A percentile compares a stretch with the other conserved stretches of the same genome.
Evolutionary conservation across 1,140 invertebrate species (phyloP).

Genomic region (Cyphomyrmex costatus): DNA sequence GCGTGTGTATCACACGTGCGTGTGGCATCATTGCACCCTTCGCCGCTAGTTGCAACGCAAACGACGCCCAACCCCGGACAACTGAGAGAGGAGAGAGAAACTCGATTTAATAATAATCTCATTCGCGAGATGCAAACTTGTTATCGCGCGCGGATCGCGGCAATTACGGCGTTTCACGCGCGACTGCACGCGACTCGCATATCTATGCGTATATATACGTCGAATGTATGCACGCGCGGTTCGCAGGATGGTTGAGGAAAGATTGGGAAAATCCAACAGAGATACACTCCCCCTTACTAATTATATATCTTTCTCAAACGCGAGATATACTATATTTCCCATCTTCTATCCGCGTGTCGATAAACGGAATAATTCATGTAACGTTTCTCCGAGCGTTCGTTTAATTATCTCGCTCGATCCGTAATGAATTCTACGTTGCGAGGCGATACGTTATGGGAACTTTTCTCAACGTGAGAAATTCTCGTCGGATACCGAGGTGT

Average conservation of each 20-base stretch:
- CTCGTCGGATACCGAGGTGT: not conserved
- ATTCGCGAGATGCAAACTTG: slow-evolving; percentile 35
- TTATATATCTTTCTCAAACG: not conserved
- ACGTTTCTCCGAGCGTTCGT: not conserved
- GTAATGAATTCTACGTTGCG: not conserved
- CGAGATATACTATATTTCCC: not conserved
- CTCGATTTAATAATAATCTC: slow-evolving; percentile 57
- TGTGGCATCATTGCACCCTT: not conserved
- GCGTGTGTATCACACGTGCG: not conserved
- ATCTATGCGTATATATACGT: not conserved
- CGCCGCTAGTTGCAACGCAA: not conserved
- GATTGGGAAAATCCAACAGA: not conserved
- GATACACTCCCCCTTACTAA: not conserved
- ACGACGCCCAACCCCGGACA: too few species aligned
- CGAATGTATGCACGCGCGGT: not conserved
- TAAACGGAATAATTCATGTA: not conserved
- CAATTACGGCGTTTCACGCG: slow-evolving; percentile 41
- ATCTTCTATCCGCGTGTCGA: not conserved
- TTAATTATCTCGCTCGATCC: not conserved
- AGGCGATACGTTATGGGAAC: not conserved
- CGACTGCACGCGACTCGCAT: slow-evolving; percentile 38
- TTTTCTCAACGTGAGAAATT: slow-evolving; percentile 6
- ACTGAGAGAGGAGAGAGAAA: not conserved
- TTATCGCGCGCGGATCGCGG: slow-evolving; percentile 20
- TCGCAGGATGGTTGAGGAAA: not conserved